A percentile compares a stretch with the other conserved stretches of the same genome.
Evolutionary conservation across 2,797 vertebrate species (phyloP).

Genomic region (Neosalanx taihuensis): DNA sequence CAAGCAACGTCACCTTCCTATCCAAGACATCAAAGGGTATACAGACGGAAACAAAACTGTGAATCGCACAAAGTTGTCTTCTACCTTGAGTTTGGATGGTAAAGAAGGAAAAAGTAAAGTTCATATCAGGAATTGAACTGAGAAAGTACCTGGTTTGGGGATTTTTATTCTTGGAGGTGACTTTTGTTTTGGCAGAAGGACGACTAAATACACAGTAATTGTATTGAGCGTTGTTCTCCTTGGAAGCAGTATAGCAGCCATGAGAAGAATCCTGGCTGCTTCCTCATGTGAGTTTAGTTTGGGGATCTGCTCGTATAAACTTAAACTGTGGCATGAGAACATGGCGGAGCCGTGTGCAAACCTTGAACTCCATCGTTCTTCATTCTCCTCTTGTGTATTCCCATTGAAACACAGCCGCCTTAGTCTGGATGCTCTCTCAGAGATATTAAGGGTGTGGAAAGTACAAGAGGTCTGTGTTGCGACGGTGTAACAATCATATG

Average conservation of each 20-base stretch:
- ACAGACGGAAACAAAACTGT: slow-evolving; percentile 20
- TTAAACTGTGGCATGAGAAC: background rate
- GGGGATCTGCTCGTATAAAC: background rate
- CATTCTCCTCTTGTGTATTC: slow-evolving; percentile 2
- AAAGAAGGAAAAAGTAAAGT: slow-evolving; percentile 28
- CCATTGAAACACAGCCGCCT: slow-evolving; percentile 10
- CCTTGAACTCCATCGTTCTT: slow-evolving; percentile 10
- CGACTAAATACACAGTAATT: background rate
- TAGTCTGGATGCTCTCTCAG: background rate
- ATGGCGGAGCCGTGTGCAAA: background rate
- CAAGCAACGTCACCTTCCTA: slow-evolving; percentile 61
- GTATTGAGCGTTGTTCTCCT: background rate
- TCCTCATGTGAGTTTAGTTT: background rate
- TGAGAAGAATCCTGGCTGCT: background rate
- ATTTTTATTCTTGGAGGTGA: background rate
- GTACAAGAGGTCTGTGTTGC: slow-evolving; percentile 10
- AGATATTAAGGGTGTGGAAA: background rate
- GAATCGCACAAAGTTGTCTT: slow-evolving; percentile 25
- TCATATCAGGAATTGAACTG: slow-evolving; percentile 33
- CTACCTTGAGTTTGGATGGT: slow-evolving; percentile 27
- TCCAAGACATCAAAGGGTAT: slow-evolving; percentile 34
- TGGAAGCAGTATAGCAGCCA: background rate
- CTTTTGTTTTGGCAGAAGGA: background rate
- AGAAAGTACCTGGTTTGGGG: background rate
- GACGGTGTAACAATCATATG: background rate